A percentile compares a stretch with the other conserved stretches of the same genome.
These are phyloP conservation scores for Caenorhabditis plicata DNA, from an alignment of 2,888 invertebrate species.

Conservation along the genomic window DNA sequence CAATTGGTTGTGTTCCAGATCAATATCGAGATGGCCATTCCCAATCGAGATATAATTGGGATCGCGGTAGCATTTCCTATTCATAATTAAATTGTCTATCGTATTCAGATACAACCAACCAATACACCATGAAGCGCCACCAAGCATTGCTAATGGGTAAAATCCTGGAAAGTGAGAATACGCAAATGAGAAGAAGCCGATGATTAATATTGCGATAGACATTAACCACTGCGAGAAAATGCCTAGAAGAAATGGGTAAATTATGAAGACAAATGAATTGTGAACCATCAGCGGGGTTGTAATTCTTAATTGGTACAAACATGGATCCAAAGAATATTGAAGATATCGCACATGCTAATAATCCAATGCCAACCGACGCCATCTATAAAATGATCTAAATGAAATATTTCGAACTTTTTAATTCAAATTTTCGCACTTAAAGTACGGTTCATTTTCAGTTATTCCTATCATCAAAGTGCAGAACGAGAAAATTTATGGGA, in stretches of 20 bases:
- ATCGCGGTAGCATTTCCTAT: slow-evolving; percentile 68
- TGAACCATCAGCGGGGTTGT: slow-evolving; percentile 68
- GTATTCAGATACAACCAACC: slow-evolving; percentile 59
- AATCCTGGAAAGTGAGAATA: slow-evolving; percentile 66
- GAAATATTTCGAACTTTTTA: not conserved
- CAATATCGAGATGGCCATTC: slow-evolving; percentile 67
- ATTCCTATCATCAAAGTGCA: too few relatives aligned
- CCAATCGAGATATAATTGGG: slow-evolving; percentile 66
- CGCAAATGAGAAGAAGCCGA: slow-evolving; percentile 66
- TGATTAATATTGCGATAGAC: slow-evolving; percentile 66
- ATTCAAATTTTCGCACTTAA: too few relatives aligned
- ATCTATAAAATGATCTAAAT: slow-evolving; percentile 4
- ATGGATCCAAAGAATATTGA: slow-evolving; percentile 69
- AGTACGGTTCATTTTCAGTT: too few relatives aligned
- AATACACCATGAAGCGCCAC: slow-evolving; percentile 68
- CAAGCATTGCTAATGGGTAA: slow-evolving; percentile 69
- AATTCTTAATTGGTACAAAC: slow-evolving; percentile 68
- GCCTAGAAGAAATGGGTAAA: slow-evolving; percentile 59
- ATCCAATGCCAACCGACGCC: slow-evolving; percentile 63
- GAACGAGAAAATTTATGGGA: too few relatives aligned
- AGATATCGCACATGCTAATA: slow-evolving; percentile 66
- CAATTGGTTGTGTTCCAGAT: slow-evolving; percentile 69
- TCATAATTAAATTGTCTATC: not conserved
- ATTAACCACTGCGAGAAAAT: slow-evolving; percentile 70
- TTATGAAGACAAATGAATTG: not conserved